Evolutionary conservation across 2,888 invertebrate genomes (phyloP).

Genomic region (Pelosia muscerda): DNA sequence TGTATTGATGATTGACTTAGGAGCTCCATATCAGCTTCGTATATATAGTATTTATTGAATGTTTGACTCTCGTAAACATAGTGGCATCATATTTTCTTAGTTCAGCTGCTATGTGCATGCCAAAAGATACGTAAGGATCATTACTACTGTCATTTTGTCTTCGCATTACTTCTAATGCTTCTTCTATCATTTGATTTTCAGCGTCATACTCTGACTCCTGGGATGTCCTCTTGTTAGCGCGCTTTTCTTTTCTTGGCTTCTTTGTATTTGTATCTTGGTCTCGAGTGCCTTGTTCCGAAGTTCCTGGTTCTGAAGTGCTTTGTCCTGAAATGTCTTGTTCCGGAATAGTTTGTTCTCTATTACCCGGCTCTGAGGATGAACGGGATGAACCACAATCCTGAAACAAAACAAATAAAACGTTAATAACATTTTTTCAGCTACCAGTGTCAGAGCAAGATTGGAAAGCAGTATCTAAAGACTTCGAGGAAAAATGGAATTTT

Average conservation of each 20-base stretch:
- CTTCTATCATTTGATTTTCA: slow-evolving; percentile 37
- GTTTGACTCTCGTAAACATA: slow-evolving; percentile 29
- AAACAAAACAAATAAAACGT: slow-evolving; percentile 17
- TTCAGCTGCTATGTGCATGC: slow-evolving; percentile 37
- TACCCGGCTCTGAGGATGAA: slow-evolving; percentile 19
- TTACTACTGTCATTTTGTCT: slow-evolving; percentile 36
- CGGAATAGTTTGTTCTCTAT: slow-evolving; percentile 24
- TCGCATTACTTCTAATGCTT: slow-evolving; percentile 37
- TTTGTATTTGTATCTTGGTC: slow-evolving; percentile 29
- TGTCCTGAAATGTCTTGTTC: slow-evolving; percentile 19
- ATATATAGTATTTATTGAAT: slow-evolving; percentile 38
- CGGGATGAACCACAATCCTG: slow-evolving; percentile 34
- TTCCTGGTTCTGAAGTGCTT: slow-evolving; percentile 30
- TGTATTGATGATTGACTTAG: slow-evolving; percentile 30
- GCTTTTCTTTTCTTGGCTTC: slow-evolving; percentile 32
- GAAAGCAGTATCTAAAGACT: slow-evolving; percentile 27
- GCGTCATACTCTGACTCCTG: slow-evolving; percentile 28
- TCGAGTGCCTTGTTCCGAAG: slow-evolving; percentile 31
- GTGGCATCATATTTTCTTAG: slow-evolving; percentile 37
- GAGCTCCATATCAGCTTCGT: slow-evolving; percentile 31
- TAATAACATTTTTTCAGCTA: slow-evolving; percentile 29
- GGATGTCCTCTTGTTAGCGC: slow-evolving; percentile 26
- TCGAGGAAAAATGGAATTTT: slow-evolving; percentile 35
- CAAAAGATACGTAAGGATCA: slow-evolving; percentile 36
- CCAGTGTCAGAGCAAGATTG: slow-evolving; percentile 23